Evolutionary conservation across 92 coral and sea anemone genomes (phyloP).

Genomic region (Porites divaricata): DNA sequence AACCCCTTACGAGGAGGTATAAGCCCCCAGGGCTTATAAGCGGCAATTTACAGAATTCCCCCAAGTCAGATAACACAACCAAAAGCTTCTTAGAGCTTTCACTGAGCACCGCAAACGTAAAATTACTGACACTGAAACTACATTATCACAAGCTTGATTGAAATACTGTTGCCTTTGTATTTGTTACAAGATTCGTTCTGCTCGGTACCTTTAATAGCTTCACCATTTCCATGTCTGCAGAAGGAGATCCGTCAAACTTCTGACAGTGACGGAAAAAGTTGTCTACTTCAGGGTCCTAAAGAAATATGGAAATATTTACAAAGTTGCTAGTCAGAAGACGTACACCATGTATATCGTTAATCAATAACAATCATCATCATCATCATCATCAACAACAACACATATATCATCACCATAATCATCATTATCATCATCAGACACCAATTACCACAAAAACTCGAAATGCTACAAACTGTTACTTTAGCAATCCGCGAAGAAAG

Average conservation of each 20-base stretch:
- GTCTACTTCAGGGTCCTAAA: constrained; percentile 88
- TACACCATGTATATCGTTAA: neutral
- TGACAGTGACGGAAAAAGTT: constrained; percentile 93
- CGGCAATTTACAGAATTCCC: too few relatives aligned
- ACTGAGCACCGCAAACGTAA: neutral
- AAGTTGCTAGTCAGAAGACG: neutral
- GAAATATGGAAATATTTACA: neutral
- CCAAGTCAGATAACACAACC: neutral
- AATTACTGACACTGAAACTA: too few relatives aligned
- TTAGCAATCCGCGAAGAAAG: too few relatives aligned
- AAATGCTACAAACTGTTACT: too few relatives aligned
- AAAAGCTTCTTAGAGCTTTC: neutral
- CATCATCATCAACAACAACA: too few relatives aligned
- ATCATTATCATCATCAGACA: too few relatives aligned
- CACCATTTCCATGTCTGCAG: constrained; percentile 88
- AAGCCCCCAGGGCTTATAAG: too few relatives aligned
- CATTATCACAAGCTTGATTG: neutral
- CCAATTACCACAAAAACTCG: too few relatives aligned
- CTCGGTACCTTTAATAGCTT: constrained; percentile 79
- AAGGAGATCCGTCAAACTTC: constrained; percentile 80
- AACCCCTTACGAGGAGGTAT: too few relatives aligned
- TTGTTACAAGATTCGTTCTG: too few relatives aligned
- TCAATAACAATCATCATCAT: too few relatives aligned
- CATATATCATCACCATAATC: too few relatives aligned
- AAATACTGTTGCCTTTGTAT: neutral